Conservation (phyloP, 92 coral and sea anemone species). For the Epizoanthus stellaris region DNA sequence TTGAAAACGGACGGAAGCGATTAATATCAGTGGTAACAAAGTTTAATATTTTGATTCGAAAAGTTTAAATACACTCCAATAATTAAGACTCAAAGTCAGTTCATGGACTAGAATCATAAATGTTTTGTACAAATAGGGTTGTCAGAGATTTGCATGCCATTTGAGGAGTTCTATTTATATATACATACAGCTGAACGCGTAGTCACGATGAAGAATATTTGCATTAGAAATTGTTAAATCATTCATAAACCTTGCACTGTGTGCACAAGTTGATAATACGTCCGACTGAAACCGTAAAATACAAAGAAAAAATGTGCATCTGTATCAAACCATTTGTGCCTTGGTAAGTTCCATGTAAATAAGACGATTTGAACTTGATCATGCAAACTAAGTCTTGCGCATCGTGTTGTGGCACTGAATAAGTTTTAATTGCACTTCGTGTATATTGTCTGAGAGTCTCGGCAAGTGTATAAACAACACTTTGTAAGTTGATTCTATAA, state of each 20-base stretch:
- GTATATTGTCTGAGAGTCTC: conserved; percentile 28
- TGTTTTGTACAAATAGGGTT: not conserved
- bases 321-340: no score
- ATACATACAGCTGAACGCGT: not conserved
- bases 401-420: no score
- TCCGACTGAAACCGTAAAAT: no score
- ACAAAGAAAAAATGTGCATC: no score
- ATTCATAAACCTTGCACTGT: not conserved
- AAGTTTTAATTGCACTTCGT: not conserved
- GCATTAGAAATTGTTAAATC: not conserved
- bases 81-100: not conserved
- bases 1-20: not conserved
- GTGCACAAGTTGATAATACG: no score
- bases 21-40: not conserved
- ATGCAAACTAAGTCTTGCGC: no score
- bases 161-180: not conserved
- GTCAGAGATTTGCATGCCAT: not conserved
- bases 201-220: not conserved
- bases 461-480: conserved; percentile 26
- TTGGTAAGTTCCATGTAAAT: no score
- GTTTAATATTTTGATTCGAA: not conserved
- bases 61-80: not conserved
- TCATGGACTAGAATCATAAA: not conserved
- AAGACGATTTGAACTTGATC: no score
- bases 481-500: conserved; percentile 26